Percentiles rank a stretch among this genome's conserved stretches.
Conservation (phyloP, 2,888 invertebrate genomes). For the Slavum lentiscoides region DNA sequence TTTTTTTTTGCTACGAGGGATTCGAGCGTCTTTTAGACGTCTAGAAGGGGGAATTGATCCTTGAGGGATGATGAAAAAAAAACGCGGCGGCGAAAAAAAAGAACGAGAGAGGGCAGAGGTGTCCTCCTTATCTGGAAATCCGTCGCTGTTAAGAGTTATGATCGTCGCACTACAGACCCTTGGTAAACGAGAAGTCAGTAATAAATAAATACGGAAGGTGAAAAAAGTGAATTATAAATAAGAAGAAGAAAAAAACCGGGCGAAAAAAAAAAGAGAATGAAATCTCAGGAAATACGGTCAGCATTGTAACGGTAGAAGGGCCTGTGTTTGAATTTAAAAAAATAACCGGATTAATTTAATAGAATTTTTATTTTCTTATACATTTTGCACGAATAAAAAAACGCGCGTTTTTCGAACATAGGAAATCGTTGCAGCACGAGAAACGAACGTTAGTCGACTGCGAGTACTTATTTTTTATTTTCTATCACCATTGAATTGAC, state of each 20-base stretch:
- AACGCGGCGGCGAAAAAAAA: slow-evolving; percentile 30
- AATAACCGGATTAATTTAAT: background rate
- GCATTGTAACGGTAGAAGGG: background rate
- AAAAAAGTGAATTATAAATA: slow-evolving; percentile 50
- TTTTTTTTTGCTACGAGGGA: slow-evolving; percentile 34
- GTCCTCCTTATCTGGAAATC: slow-evolving; percentile 52
- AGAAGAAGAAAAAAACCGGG: slow-evolving; percentile 16
- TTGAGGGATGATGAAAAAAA: slow-evolving; percentile 49
- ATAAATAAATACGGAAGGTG: slow-evolving; percentile 50
- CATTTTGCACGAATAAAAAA: no score
- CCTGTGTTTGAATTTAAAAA: background rate
- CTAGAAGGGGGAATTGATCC: slow-evolving; percentile 51
- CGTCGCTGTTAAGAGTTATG: slow-evolving; percentile 53
- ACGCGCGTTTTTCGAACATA: no score
- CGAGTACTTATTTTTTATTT: no score
- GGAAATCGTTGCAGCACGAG: no score
- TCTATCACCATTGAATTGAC: no score
- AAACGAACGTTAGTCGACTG: no score
- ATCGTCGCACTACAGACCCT: slow-evolving; percentile 41
- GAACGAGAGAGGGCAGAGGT: slow-evolving; percentile 38
- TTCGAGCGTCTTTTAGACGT: slow-evolving; percentile 50
- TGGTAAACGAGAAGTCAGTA: slow-evolving; percentile 49
- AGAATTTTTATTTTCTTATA: no score
- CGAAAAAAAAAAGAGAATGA: slow-evolving; percentile 7
- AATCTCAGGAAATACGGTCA: slow-evolving; percentile 13